Evolutionary conservation across 1,140 invertebrate genomes (phyloP).

Genomic region (Drosophila dunni): DNA sequence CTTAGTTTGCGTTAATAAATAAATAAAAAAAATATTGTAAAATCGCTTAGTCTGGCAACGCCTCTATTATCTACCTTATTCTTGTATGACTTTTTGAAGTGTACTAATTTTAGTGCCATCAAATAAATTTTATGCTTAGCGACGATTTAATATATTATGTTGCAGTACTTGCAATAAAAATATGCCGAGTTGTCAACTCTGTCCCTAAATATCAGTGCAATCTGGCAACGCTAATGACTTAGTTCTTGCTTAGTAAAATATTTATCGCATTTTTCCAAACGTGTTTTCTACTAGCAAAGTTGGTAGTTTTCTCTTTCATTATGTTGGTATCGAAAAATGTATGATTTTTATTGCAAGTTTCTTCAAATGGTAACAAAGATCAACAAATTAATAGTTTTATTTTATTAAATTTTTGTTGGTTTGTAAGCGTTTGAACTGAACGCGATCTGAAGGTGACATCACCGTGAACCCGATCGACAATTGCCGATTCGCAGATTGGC

Average conservation of each 20-base stretch:
- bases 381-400: constrained; percentile 14
- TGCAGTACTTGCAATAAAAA: too few relatives aligned
- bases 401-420: not conserved
- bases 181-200: too few relatives aligned
- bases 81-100: not conserved
- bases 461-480: constrained; percentile 48
- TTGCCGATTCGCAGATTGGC: constrained; percentile 14
- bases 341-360: not conserved
- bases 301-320: not conserved
- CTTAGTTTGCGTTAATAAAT: too few relatives aligned
- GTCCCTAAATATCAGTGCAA: not conserved
- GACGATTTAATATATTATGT: too few relatives aligned
- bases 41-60: not conserved
- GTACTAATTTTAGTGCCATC: too few relatives aligned
- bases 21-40: too few relatives aligned
- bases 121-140: too few relatives aligned
- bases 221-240: not conserved
- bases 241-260: too few relatives aligned
- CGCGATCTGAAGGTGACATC: constrained; percentile 61
- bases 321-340: constrained; percentile 1
- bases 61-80: too few relatives aligned
- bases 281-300: too few relatives aligned
- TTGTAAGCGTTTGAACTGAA: constrained; percentile 21
- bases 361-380: constrained; percentile 15
- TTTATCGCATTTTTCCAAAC: too few relatives aligned